A percentile compares a stretch with the other conserved stretches of the same genome.
These are phyloP conservation scores for Nasonia vitripennis DNA, from an alignment of 1,140 invertebrate genomes.

Conservation along the genomic window DNA sequence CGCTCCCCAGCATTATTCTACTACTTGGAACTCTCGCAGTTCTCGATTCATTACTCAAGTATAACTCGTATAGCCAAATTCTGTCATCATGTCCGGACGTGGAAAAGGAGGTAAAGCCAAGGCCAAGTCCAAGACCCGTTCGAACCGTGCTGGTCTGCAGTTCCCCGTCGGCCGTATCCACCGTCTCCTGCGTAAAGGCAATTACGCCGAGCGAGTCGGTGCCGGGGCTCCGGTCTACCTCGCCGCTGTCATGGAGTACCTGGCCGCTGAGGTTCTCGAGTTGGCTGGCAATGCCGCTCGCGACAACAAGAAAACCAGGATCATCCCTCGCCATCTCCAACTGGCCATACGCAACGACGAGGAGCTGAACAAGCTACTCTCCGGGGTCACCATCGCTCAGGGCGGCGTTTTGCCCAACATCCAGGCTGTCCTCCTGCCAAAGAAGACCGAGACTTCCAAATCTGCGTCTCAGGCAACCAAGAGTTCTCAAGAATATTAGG, in stretches of 20 bases:
- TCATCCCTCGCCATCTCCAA: slow-evolving; percentile 88
- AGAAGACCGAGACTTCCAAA: no score
- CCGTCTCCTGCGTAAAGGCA: slow-evolving; percentile 44
- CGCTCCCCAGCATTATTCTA: no score
- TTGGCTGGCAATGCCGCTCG: slow-evolving; percentile 47
- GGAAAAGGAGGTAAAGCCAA: slow-evolving; percentile 71
- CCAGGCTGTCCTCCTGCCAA: no score
- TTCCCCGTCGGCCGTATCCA: not conserved
- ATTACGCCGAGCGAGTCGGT: slow-evolving; percentile 67
- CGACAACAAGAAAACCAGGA: slow-evolving; percentile 61
- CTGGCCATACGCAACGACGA: slow-evolving; percentile 88
- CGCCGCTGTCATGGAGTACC: slow-evolving; percentile 72
- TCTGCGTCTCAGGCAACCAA: no score
- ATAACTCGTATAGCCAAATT: no score
- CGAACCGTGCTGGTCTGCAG: slow-evolving; percentile 71
- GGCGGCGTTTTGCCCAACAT: slow-evolving; percentile 61
- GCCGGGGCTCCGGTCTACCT: slow-evolving; percentile 78
- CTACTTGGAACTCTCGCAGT: no score
- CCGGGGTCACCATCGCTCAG: no score
- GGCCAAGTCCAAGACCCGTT: slow-evolving; percentile 69
- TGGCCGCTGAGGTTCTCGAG: slow-evolving; percentile 73
- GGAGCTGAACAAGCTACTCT: slow-evolving; percentile 65
- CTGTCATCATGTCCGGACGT: slow-evolving; percentile 69
- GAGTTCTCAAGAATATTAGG: no score
- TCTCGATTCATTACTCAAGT: no score